Conservation (phyloP, 2,888 invertebrate genomes). For the Eugnorisma glareosa region DNA sequence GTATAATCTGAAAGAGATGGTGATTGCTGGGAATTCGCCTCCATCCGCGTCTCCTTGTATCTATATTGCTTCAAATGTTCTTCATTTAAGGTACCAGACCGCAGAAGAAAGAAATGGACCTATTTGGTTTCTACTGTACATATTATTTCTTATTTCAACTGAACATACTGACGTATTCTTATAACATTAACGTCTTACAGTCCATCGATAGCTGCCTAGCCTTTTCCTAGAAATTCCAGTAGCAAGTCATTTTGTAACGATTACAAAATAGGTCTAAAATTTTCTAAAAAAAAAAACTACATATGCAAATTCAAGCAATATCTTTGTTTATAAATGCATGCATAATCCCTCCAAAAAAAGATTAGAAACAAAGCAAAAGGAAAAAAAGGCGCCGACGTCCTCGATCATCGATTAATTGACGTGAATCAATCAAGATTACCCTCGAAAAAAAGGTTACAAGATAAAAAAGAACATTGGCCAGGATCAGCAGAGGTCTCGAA, state of each 20-base stretch:
- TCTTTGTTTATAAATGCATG: not conserved
- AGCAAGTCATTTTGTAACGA: not conserved
- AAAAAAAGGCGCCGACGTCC: conserved; percentile 14
- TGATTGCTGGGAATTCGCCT: not conserved
- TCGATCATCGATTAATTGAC: conserved; percentile 82
- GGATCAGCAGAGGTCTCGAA: conserved; percentile 91
- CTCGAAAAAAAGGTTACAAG: conserved; percentile 81
- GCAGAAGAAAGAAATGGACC: not conserved
- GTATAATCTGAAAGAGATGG: not conserved
- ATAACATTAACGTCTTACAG: not conserved
- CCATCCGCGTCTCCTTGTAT: not conserved
- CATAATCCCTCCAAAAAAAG: conserved; percentile 10
- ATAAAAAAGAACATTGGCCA: conserved; percentile 85
- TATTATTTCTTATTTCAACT: too few species aligned
- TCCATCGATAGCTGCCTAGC: not conserved
- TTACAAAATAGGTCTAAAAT: not conserved
- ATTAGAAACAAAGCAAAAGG: conserved; percentile 13
- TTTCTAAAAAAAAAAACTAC: not conserved
- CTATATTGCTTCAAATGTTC: not conserved
- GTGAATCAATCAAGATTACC: conserved; percentile 86
- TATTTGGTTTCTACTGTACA: not conserved
- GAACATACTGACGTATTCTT: not conserved
- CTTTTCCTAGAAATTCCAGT: not conserved
- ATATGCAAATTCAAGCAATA: not conserved
- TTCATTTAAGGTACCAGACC: not conserved